Evolutionary conservation across 1,140 invertebrate genomes (phyloP), one percentile per base, ranked within the genome.

Genomic region (Eriosoma lanigerum): DNA sequence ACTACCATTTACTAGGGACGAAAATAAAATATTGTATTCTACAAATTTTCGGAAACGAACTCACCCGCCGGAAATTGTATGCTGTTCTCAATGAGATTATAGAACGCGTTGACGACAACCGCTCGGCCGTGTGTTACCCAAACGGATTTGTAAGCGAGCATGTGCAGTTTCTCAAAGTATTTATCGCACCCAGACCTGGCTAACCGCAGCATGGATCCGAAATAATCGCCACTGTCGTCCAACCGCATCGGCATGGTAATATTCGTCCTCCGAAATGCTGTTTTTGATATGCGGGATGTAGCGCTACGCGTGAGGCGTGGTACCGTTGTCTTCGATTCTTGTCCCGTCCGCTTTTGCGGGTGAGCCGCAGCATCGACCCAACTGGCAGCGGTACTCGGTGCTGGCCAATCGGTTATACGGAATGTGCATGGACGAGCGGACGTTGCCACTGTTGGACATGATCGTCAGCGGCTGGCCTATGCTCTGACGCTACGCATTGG

Each of bases 391-490:
- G 17, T 84, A 85, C 24, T 85, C 87, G 68, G 81, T 82, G 62
- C 84, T 86, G 62, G 84, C 87, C 82, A 87, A 87, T 80, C 86
- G 86, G 76, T 83, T 88, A 29, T 88, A 87, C 82, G 84, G 85
- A 68, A 85, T 85, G 24, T 88, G 87, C 81, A 86, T 87, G 85
- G 87, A 88, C 80, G 86, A 86, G 81, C 83, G 86, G 87, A 84
- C 86, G 84, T 80, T 75, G 44, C 68, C 81, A 2, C 48, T 81
- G 82, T 17, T 81, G 85, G 86, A 82, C 54, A 75, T 83, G 12
- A 85, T 96, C 60, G 87, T 89, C 26, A 95, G 95, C n/a, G 94
- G 94, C 3, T 97, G 94, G 94, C 96, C 96, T 0, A 91, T 96
- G 15, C 86, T 97, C 2, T n/a, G 26, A 1, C 80, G 80, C n/a